These are phyloP conservation scores for Xiphias gladius DNA, from an alignment of 2,113 vertebrate genomes.

Conservation along the genomic window DNA sequence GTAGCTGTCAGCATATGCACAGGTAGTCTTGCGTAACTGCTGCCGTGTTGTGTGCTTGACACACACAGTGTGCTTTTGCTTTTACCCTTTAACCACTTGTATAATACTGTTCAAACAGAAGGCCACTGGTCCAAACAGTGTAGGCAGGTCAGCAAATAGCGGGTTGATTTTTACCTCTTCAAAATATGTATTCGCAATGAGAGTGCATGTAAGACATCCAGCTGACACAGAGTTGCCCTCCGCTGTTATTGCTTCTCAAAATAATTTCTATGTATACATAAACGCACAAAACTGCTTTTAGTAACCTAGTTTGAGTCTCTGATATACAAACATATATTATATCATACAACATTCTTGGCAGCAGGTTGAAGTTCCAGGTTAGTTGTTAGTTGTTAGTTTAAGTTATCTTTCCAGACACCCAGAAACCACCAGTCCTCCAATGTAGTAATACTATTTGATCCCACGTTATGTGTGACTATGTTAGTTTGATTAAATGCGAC, in stretches of 20 bases:
- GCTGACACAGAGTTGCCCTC: background rate
- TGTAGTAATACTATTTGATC: background rate
- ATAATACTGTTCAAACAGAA: constrained; percentile 66
- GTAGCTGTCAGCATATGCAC: constrained; percentile 46
- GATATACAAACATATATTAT: too few species aligned
- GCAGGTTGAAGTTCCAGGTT: background rate
- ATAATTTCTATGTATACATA: background rate
- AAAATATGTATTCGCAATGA: background rate
- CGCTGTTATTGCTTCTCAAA: background rate
- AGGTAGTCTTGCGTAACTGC: constrained; percentile 75
- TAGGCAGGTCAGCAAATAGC: constrained; percentile 62
- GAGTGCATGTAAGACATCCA: background rate
- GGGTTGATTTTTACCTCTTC: constrained; percentile 48
- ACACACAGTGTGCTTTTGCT: constrained; percentile 55
- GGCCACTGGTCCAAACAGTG: constrained; percentile 51
- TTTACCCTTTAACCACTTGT: constrained; percentile 73
- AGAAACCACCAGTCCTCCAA: background rate
- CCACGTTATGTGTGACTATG: background rate
- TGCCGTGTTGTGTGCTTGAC: constrained; percentile 49
- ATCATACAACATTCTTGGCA: background rate
- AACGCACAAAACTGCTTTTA: background rate
- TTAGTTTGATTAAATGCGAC: background rate
- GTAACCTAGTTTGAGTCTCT: background rate
- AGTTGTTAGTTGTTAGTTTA: background rate
- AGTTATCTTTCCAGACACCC: background rate